These are phyloP conservation scores for Cephalotes varians DNA, from an alignment of 2,888 invertebrate genomes.

Conservation along the genomic window DNA sequence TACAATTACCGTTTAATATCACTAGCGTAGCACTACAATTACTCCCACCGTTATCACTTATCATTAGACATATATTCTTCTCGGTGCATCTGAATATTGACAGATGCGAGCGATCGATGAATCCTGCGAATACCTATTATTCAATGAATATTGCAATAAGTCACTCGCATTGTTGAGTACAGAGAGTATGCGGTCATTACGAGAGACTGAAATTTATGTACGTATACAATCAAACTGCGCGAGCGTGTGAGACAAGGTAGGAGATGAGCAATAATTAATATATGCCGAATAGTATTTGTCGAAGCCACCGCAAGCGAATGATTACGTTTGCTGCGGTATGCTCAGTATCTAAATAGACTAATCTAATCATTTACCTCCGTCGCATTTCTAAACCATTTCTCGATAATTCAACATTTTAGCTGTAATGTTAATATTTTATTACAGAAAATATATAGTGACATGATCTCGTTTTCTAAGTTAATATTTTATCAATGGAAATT, in stretches of 20 bases:
- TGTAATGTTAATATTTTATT: not conserved
- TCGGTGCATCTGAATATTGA: conserved; percentile 7
- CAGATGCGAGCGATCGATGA: conserved; percentile 25
- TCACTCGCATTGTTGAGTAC: conserved; percentile 57
- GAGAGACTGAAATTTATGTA: conserved; percentile 76
- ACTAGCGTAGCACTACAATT: not conserved
- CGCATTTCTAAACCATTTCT: not conserved
- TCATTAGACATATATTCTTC: conserved; percentile 24
- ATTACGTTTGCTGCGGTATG: conserved; percentile 65
- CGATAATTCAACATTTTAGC: not conserved
- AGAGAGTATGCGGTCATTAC: conserved; percentile 71
- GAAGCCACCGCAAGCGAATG: conserved; percentile 74
- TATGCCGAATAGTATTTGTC: conserved; percentile 78
- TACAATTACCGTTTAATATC: not conserved
- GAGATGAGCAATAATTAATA: conserved; percentile 78
- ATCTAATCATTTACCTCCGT: conserved; percentile 29
- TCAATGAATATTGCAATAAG: conserved; percentile 42
- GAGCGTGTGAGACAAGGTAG: conserved; percentile 35
- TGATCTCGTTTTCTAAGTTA: not conserved
- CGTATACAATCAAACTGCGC: conserved; percentile 45
- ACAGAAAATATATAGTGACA: not conserved
- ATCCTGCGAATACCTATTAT: not conserved
- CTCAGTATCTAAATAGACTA: conserved; percentile 38
- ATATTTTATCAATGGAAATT: not conserved
- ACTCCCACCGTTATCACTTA: not conserved